Evolutionary conservation across 2,797 vertebrate genomes (phyloP).

Genomic region (Melanogrammus aeglefinus): DNA sequence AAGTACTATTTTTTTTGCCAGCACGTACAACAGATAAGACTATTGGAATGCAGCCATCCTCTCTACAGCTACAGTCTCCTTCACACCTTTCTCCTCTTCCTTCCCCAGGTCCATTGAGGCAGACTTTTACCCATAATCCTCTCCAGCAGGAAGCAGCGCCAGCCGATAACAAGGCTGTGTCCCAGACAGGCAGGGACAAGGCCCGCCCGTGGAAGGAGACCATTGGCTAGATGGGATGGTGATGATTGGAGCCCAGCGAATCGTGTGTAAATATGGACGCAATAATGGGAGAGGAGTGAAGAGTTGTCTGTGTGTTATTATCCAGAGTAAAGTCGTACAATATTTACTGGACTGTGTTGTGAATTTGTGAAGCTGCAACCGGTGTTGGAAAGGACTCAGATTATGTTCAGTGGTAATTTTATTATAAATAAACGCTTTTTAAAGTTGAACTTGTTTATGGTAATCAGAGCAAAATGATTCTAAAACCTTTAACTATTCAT

Average conservation of each 20-base stretch:
- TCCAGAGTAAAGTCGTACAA: not conserved
- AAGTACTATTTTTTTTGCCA: too few relatives aligned
- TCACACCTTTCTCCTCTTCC: constrained; percentile 9
- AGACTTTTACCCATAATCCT: constrained; percentile 86
- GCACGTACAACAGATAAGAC: too few relatives aligned
- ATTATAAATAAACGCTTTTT: constrained; percentile 61
- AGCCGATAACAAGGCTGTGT: constrained; percentile 43
- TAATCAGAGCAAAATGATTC: not conserved
- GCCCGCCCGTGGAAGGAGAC: constrained; percentile 72
- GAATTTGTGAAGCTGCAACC: not conserved
- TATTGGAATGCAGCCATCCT: not conserved
- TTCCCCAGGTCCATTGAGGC: constrained; percentile 78
- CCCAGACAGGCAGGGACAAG: constrained; percentile 37
- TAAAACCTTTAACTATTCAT: not conserved
- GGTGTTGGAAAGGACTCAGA: constrained; percentile 5
- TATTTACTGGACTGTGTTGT: not conserved
- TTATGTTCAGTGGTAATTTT: constrained; percentile 52
- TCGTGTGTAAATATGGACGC: constrained; percentile 64
- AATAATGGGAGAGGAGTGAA: not conserved
- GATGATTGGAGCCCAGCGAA: constrained; percentile 1
- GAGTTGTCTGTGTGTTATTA: not conserved
- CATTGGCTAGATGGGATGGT: constrained; percentile 58
- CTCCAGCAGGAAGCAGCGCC: constrained; percentile 67
- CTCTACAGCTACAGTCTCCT: not conserved
- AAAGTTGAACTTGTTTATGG: not conserved